Percentiles rank a stretch among this genome's conserved stretches.
Conservation (phyloP, 2,113 vertebrate species). For the Pteropus alecto region DNA sequence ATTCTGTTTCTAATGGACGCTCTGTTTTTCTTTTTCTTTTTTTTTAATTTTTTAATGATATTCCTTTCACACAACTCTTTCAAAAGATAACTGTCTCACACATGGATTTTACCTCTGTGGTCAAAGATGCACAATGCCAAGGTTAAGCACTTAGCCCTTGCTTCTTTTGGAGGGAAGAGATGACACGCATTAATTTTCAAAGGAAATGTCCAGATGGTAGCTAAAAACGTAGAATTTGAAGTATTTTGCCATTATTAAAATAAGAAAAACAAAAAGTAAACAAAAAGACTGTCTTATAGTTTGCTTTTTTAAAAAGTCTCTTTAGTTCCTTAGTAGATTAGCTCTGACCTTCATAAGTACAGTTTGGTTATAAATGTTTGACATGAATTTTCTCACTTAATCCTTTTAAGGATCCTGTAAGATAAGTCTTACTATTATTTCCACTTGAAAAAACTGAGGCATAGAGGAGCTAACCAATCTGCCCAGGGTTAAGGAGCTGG, state of each 20-base stretch:
- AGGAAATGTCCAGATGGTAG: not conserved
- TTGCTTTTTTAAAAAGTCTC: not conserved
- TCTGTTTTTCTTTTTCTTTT: not conserved
- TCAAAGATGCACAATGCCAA: slow-evolving; percentile 83
- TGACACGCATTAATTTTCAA: not conserved
- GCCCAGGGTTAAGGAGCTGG: not conserved
- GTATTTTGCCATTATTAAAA: not conserved
- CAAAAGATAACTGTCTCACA: slow-evolving; percentile 80
- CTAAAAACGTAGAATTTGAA: not conserved
- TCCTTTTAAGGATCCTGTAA: not conserved
- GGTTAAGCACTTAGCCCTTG: slow-evolving; percentile 66
- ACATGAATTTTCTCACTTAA: not conserved
- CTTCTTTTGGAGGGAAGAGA: not conserved
- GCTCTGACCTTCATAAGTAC: not conserved
- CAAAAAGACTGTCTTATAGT: not conserved
- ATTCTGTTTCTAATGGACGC: not conserved
- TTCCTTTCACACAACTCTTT: slow-evolving; percentile 76
- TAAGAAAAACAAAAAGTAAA: not conserved
- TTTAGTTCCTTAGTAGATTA: not conserved
- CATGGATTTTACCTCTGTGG: slow-evolving; percentile 80
- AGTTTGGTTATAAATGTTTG: not conserved
- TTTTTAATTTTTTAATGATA: not conserved
- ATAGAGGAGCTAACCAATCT: not conserved
- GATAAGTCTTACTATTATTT: not conserved
- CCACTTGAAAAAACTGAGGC: not conserved